Base-by-base conservation (phyloP, 2,797 vertebrate species). In the Arrhamphus sclerolepis region DNA sequence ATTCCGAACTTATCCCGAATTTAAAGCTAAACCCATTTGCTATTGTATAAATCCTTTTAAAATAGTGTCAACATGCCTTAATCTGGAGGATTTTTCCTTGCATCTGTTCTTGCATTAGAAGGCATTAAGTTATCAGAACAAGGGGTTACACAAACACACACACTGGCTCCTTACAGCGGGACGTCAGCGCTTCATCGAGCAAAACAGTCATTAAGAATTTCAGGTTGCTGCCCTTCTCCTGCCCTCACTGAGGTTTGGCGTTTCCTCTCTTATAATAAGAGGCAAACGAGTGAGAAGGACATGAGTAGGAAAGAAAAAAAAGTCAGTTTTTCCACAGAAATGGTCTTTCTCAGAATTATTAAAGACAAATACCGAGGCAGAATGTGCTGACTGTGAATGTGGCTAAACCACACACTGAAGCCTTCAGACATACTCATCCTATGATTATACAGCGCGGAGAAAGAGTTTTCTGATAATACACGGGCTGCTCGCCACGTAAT, bases 311-410 rank as follows among this genome's bases (percentile, higher is more conserved):
- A 19, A 21, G 51, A 55, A 26, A 26, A 24, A 44, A 34, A 71
- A 47, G 59, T 56, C 28, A 57, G 34, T 66, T 81, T 88, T 85
- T 83, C 81, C 78, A 75, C 66, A 62, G 55, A 31, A 70, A 76
- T 58, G 65, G 5, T 46, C 46, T 66, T 49, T 73, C 78, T 75
- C 54, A 50, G 65, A 78, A 72, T 74, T 74, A 46, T 41, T 69
- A 55, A 64, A 78, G 68, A 53, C 59, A 77, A 61, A 68, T 56
- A 56, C 47, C 10, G 53, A 59, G 42, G 24, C 64, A 76, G 65
- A 80, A 88, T 82, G 70, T 82, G 86, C 86, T 84, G 87, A 91
- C 59, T 42, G 49, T 62, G 29, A 71, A 84, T 78, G 82, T 76
- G 84, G 83, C 56, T 53, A 22, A 70, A 80, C 84, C 84, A 59